These are phyloP conservation scores for Eledona agricola DNA, from an alignment of 2,888 invertebrate species.

Conservation along the genomic window DNA sequence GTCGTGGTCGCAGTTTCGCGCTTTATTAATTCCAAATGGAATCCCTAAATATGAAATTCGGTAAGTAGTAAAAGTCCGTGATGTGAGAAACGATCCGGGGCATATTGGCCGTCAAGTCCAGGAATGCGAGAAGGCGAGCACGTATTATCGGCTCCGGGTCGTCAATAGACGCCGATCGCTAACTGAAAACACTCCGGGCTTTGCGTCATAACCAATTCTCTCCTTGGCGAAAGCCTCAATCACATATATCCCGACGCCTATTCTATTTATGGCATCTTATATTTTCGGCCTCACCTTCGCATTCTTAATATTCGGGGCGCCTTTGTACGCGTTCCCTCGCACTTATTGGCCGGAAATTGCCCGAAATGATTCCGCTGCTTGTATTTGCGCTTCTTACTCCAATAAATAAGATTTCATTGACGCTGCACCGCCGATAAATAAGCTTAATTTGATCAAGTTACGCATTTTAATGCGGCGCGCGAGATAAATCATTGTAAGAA, in stretches of 20 bases:
- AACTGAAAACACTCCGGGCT: slow-evolving; percentile 55
- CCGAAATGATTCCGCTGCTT: slow-evolving; percentile 48
- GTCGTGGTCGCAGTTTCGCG: too few species aligned
- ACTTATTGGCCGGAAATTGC: slow-evolving; percentile 53
- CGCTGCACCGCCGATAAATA: slow-evolving; percentile 44
- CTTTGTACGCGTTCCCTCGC: slow-evolving; percentile 50
- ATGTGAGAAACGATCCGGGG: slow-evolving; percentile 42
- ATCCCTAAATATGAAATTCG: slow-evolving; percentile 41
- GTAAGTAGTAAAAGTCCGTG: slow-evolving; percentile 34
- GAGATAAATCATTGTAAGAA: slow-evolving; percentile 42
- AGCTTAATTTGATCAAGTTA: slow-evolving; percentile 46
- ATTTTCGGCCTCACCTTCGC: slow-evolving; percentile 49
- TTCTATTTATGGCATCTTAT: slow-evolving; percentile 57
- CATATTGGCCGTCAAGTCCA: slow-evolving; percentile 57
- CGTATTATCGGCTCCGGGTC: slow-evolving; percentile 55
- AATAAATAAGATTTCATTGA: slow-evolving; percentile 45
- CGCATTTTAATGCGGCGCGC: slow-evolving; percentile 48
- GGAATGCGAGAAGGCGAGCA: slow-evolving; percentile 52
- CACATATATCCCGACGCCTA: slow-evolving; percentile 56
- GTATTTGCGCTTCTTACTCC: slow-evolving; percentile 42
- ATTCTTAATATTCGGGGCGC: slow-evolving; percentile 55
- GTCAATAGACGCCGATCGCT: slow-evolving; percentile 55
- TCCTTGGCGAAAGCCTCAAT: slow-evolving; percentile 53
- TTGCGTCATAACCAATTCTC: slow-evolving; percentile 55
- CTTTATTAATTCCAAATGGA: too few species aligned